Base-by-base conservation (phyloP, 1,140 invertebrate species). In the Drosophila trapezifrons region DNA sequence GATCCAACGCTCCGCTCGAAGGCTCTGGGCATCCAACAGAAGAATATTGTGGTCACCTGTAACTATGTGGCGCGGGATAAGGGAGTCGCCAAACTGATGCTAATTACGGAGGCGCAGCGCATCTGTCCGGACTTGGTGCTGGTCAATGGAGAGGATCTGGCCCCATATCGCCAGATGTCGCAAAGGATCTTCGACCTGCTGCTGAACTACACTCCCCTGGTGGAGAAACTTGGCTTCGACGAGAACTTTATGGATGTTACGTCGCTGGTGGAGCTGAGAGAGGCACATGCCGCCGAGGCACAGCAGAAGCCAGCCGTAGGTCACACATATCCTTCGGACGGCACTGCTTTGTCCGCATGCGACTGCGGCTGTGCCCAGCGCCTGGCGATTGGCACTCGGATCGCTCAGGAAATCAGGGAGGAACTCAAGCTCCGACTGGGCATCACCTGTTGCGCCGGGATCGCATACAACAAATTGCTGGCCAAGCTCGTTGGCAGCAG, bases 391-490 rank as follows among this genome's bases (percentile, higher is more conserved):
- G 96, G 95, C 64, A 94, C 95, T 54, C 93, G 93, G 74, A 94
- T 97, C 67, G 96, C 96, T 12, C 93, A 93, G 67, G 94, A 96
- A 80, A 96, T 97, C 77, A 94, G 96, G 38, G 92, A 94, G 51
- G 93, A 93, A 69, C 94, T 97, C 47, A 93, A 93, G 58, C 92
- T 94, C 63, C 94, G 95, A 54, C 92, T 97, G 42, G 94, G 95
- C 38, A 93, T 97, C 40, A 97, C 96, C 8, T 95, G 94, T 78
- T 96, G 96, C 93, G 96, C 96, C 55, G 97, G 97, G 13, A 94
- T 97, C 70, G 94, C 95, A 37, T 95, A 97, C 74, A 98, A 97
- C 90, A 98, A 98, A 92, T 87, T 97, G 49, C 90, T 97, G 76
- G 95, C 97, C 4, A 97, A 98, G 92, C 92, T 98, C 37, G 95